phyloP scores from a whole-genome alignment of 1,140 invertebrate genomes.

The Hetaerina americana region DNA sequence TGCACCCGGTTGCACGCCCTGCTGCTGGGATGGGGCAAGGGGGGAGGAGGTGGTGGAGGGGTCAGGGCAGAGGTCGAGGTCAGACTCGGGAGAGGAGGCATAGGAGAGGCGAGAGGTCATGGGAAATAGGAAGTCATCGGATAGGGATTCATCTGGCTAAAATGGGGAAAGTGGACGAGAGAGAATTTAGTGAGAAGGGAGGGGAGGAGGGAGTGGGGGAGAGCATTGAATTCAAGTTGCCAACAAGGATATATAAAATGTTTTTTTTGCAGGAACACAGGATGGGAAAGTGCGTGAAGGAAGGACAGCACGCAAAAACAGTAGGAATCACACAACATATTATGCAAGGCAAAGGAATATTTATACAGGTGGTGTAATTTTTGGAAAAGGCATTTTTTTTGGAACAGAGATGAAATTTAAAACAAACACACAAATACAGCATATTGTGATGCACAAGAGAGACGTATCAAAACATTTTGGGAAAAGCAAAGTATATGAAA shows the following conservation, averaged over 20 bases:
- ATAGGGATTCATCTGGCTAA: slow-evolving; percentile 70
- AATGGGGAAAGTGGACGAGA: slow-evolving; percentile 23
- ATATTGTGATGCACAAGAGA: no score
- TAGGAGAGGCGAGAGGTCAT: slow-evolving; percentile 92
- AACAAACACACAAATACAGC: no score
- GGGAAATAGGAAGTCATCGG: slow-evolving; percentile 94
- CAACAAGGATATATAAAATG: slow-evolving; percentile 17
- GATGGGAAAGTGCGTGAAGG: slow-evolving; percentile 18
- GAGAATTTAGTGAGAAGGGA: neutral
- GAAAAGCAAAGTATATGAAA: no score
- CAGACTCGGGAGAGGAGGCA: slow-evolving; percentile 89
- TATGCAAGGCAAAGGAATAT: no score
- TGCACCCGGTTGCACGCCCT: neutral
- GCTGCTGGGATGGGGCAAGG: slow-evolving; percentile 13
- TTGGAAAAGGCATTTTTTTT: no score
- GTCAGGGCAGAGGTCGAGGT: slow-evolving; percentile 71
- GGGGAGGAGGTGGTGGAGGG: slow-evolving; percentile 30
- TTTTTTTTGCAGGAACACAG: slow-evolving; percentile 23
- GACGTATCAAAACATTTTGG: no score
- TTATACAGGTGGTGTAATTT: no score
- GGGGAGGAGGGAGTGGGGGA: slow-evolving; percentile 24
- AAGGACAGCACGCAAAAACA: slow-evolving; percentile 14
- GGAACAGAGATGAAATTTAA: no score
- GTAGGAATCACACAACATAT: no score
- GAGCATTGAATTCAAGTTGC: slow-evolving; percentile 30